Conservation (phyloP, 2,113 vertebrate genomes). For the Danionella cerebrum region DNA sequence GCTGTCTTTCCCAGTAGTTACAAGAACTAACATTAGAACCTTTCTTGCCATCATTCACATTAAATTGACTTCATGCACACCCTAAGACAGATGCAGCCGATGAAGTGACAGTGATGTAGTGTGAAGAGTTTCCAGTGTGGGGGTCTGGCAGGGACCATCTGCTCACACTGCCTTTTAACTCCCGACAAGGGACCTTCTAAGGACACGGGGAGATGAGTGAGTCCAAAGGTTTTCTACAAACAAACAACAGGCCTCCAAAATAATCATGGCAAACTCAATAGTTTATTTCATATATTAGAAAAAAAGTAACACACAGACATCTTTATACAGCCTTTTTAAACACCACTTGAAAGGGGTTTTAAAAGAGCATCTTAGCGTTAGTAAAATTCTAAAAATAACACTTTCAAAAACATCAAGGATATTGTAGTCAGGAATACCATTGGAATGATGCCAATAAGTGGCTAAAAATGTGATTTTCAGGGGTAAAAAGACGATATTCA, state of each 20-base stretch:
- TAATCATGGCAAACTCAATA: not conserved
- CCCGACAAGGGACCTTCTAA: not conserved
- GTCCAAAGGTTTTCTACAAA: not conserved
- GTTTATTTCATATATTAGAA: not conserved
- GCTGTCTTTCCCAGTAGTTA: too few species aligned
- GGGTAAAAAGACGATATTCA: too few species aligned
- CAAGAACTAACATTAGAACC: too few species aligned
- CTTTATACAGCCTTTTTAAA: too few species aligned
- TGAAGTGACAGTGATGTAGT: constrained; percentile 9
- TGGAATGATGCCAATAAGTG: too few species aligned
- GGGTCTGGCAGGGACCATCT: constrained; percentile 24
- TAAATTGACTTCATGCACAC: too few species aligned
- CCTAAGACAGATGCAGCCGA: not conserved
- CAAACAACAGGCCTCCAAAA: not conserved
- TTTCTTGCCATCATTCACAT: too few species aligned
- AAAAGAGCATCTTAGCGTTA: too few species aligned
- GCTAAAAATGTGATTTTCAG: too few species aligned
- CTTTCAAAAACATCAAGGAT: not conserved
- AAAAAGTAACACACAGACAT: not conserved
- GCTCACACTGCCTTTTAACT: not conserved
- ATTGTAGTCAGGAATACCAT: too few species aligned
- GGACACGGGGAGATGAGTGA: constrained; percentile 1
- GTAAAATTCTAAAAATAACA: not conserved
- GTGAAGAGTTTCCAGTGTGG: not conserved
- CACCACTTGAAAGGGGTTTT: too few species aligned